Percentiles rank a stretch among this genome's conserved stretches.
Conservation (phyloP, 2,888 invertebrate species). For the Capitulum mitella region DNA sequence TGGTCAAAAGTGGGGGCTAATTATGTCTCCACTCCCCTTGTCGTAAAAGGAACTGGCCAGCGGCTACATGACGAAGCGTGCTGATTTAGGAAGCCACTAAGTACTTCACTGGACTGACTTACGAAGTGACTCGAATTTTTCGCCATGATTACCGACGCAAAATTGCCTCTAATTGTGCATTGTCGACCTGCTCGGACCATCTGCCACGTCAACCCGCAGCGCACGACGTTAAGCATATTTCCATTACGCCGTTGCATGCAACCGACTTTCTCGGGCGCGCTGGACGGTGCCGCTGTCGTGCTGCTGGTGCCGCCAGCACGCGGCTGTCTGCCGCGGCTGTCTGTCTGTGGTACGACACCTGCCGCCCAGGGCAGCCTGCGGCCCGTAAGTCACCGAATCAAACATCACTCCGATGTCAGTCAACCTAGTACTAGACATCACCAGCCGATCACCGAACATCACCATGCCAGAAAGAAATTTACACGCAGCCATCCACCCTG, state of each 20-base stretch:
- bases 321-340: too few species aligned
- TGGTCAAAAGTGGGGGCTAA: neutral
- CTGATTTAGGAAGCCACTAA: constrained; percentile 20
- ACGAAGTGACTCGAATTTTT: constrained; percentile 20
- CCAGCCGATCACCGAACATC: too few species aligned
- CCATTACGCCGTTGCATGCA: constrained; percentile 9
- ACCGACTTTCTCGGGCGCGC: neutral
- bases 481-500: too few species aligned
- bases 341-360: too few species aligned
- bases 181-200: neutral
- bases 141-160: neutral
- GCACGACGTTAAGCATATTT: neutral
- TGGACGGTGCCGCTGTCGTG: too few species aligned
- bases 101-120: constrained; percentile 7
- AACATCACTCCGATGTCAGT: too few species aligned
- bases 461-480: too few species aligned
- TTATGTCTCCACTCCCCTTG: neutral
- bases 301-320: too few species aligned
- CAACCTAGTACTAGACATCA: too few species aligned
- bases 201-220: neutral
- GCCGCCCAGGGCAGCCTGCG: too few species aligned
- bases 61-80: neutral
- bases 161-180: neutral
- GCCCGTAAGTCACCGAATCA: too few species aligned
- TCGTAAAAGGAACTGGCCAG: neutral